Percentiles rank a stretch among this genome's conserved stretches.
phyloP scores from a whole-genome alignment of 35 echinoderm and acorn worm genomes.

The Holothuria glaberrima region DNA sequence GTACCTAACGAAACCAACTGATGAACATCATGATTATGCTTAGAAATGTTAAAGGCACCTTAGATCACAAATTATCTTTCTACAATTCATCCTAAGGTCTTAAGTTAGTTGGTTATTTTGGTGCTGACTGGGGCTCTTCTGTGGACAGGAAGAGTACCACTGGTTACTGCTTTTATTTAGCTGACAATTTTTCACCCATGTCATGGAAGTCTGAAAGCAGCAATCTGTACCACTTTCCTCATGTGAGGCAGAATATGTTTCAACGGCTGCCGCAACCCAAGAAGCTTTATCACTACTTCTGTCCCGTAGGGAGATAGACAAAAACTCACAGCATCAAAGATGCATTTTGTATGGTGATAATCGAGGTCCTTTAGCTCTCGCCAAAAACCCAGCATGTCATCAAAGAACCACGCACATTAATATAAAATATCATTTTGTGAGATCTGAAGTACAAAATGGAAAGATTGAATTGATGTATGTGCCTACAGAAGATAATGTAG shows the following conservation, averaged over 20 bases:
- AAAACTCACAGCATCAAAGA: too few relatives aligned
- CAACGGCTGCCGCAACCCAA: slow-evolving; percentile 20
- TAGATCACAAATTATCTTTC: slow-evolving; percentile 35
- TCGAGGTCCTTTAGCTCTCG: slow-evolving; percentile 40
- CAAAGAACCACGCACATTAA: slow-evolving; percentile 58
- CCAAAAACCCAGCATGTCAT: slow-evolving; percentile 35
- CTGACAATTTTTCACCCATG: slow-evolving; percentile 25
- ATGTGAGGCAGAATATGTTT: slow-evolving; percentile 62
- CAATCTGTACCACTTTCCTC: slow-evolving; percentile 48
- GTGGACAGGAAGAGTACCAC: slow-evolving; percentile 47
- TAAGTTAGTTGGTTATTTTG: slow-evolving; percentile 43
- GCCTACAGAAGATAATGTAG: slow-evolving; percentile 49
- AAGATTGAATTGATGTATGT: slow-evolving; percentile 37
- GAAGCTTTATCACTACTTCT: slow-evolving; percentile 26
- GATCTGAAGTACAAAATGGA: slow-evolving; percentile 49
- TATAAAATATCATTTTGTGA: slow-evolving; percentile 61
- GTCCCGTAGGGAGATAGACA: neutral
- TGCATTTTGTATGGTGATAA: too few relatives aligned
- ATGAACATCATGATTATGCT: slow-evolving; percentile 19
- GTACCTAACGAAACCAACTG: slow-evolving; percentile 44
- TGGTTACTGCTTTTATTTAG: slow-evolving; percentile 46
- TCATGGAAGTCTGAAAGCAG: slow-evolving; percentile 48
- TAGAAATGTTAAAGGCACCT: slow-evolving; percentile 23
- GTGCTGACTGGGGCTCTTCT: slow-evolving; percentile 54
- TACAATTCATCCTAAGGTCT: neutral